Conservation (phyloP, 2,113 vertebrate species). For the Meriones unguiculatus region DNA sequence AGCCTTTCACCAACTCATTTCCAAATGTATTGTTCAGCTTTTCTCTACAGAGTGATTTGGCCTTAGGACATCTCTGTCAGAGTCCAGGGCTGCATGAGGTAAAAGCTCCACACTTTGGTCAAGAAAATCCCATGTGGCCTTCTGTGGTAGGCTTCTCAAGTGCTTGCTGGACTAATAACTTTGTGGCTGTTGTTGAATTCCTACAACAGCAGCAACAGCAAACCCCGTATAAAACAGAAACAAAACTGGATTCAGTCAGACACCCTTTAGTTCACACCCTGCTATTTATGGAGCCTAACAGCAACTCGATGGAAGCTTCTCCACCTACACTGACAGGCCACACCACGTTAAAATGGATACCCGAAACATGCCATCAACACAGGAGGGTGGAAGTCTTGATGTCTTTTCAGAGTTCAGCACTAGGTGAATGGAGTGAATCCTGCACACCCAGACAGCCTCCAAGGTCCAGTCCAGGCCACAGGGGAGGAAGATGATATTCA, state of each 20-base stretch:
- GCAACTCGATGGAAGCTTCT: background rate
- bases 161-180: background rate
- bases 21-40: background rate
- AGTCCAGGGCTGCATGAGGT: background rate
- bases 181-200: background rate
- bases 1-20: background rate
- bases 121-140: background rate
- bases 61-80: background rate
- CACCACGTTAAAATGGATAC: background rate
- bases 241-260: background rate
- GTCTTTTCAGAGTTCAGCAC: background rate
- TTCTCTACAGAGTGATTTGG: background rate
- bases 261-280: background rate
- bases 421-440: background rate
- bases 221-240: background rate
- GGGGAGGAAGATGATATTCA: background rate
- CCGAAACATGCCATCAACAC: background rate
- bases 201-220: background rate
- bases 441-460: background rate
- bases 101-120: background rate
- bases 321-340: background rate
- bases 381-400: background rate
- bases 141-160: background rate
- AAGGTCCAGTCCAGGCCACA: background rate
- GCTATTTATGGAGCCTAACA: background rate